These are phyloP conservation scores for Sebastes taczanowskii DNA, from an alignment of 2,797 vertebrate genomes.

Conservation along the genomic window DNA sequence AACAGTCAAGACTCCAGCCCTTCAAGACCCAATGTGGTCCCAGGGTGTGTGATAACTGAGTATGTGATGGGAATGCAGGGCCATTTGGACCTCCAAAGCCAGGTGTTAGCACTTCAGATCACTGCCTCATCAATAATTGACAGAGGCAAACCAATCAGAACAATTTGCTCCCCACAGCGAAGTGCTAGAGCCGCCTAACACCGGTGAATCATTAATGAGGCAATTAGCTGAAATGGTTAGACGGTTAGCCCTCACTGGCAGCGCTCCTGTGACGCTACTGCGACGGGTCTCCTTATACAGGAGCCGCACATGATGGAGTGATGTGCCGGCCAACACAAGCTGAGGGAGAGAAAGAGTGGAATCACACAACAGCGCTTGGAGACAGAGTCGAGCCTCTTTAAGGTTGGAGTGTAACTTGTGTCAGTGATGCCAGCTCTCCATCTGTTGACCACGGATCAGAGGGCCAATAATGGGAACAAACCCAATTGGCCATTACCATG, in stretches of 20 bases:
- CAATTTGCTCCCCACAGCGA: conserved; percentile 86
- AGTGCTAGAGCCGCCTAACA: conserved; percentile 84
- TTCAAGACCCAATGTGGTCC: conserved; percentile 61
- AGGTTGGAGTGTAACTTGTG: conserved; percentile 56
- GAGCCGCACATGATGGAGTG: conserved; percentile 56
- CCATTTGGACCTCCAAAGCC: conserved; percentile 81
- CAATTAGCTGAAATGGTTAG: conserved; percentile 87
- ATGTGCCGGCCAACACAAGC: conserved; percentile 43
- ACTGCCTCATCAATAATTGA: conserved; percentile 88
- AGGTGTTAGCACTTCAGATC: conserved; percentile 85
- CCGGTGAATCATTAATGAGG: conserved; percentile 88
- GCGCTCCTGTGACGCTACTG: conserved; percentile 72
- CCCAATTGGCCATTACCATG: conserved; percentile 79
- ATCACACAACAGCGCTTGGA: conserved; percentile 32
- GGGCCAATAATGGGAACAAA: conserved; percentile 78
- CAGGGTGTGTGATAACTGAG: conserved; percentile 70
- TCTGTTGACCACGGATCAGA: conserved; percentile 78
- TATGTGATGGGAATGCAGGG: conserved; percentile 75
- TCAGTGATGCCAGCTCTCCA: conserved; percentile 67
- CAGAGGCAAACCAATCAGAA: conserved; percentile 87
- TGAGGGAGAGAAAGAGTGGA: conserved; percentile 1
- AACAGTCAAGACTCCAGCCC: conserved; percentile 40
- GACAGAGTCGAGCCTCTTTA: conserved; percentile 37
- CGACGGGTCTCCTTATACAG: conserved; percentile 50
- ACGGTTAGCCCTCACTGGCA: conserved; percentile 76